Evolutionary conservation across 2,113 vertebrate genomes (phyloP), one percentile per base, ranked within the genome.

Genomic region (Emydocephalus ijimae): DNA sequence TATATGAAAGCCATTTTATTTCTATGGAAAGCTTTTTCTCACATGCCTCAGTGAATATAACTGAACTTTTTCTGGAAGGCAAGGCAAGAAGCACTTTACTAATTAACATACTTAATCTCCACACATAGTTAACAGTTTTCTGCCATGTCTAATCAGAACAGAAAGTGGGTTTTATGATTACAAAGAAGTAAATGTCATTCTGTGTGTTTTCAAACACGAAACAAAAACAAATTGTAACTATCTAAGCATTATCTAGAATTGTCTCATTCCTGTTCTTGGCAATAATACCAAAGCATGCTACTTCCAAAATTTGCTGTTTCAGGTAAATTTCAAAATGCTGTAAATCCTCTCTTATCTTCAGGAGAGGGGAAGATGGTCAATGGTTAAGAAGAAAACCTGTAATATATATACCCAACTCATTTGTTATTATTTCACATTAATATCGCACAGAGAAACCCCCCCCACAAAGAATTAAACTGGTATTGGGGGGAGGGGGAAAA

Each of bases 61-160:
- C 92, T 93, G 93, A 24, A 92, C 92, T 91, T 34, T 90, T 91
- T 89, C 74, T 59, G 89, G 48, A 93, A 95, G 90, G 48, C 69
- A 95, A 93, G 2, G 57, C 45, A 81, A 94, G 43, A 91, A 88
- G 92, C 94, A 69, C 85, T 93, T 54, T 92, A 69, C 50, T 92
- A 89, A 94, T 90, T 94, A 95, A 11, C 20, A 87, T 50, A 43
- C 45, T 94, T 92, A 93, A 89, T 89, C 92, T 29, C 26, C 48
- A 56, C 59, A 55, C 39, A 10, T 54, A 96, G 94, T 95, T 50
- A 85, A 54, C 93, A 90, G 56, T 88, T 91, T 90, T 74, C 2
- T 61, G 5, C 56, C 91, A 23, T 3, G 34, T 2, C 88, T 23
- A 3, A 89, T 50, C 18, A 90, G 50, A 93, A 93, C 2, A 4